These are phyloP conservation scores for Pollenia griseotomentosa DNA, from an alignment of 2,888 invertebrate genomes.

Conservation along the genomic window DNA sequence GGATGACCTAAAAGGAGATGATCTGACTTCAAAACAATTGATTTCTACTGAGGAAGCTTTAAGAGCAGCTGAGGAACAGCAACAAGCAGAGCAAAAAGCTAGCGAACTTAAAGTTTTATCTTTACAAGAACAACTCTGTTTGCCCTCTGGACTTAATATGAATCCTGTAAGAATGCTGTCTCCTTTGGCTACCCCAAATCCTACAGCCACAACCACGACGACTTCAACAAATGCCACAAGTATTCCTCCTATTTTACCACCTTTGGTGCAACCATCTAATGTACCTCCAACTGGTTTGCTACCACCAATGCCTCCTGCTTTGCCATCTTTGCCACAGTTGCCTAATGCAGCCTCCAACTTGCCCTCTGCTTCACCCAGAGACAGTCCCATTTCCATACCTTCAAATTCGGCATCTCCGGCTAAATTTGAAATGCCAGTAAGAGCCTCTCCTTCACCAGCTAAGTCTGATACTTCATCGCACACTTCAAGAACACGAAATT, in stretches of 20 bases:
- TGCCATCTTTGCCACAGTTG: constrained; percentile 59
- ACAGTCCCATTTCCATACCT: constrained; percentile 83
- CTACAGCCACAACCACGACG: constrained; percentile 75
- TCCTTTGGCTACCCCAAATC: constrained; percentile 81
- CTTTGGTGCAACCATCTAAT: constrained; percentile 66
- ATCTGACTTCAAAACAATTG: constrained; percentile 73
- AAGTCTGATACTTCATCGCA: constrained; percentile 86
- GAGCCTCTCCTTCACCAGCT: constrained; percentile 86
- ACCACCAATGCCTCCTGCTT: constrained; percentile 73
- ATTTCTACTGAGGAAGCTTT: constrained; percentile 77
- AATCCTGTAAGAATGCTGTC: constrained; percentile 83
- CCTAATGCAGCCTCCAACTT: constrained; percentile 54
- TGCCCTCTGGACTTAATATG: constrained; percentile 84
- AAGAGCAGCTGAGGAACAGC: constrained; percentile 78
- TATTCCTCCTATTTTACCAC: constrained; percentile 69
- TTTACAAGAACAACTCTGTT: constrained; percentile 82
- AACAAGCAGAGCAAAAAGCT: constrained; percentile 79
- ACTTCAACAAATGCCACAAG: constrained; percentile 58
- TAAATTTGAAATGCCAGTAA: constrained; percentile 86
- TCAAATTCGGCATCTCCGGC: constrained; percentile 84
- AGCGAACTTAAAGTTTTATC: constrained; percentile 82
- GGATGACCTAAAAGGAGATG: constrained; percentile 77
- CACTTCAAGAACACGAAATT: constrained; percentile 85
- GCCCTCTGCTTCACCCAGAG: constrained; percentile 80
- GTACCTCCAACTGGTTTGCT: constrained; percentile 64